Base-by-base conservation (phyloP, 2,888 invertebrate genomes). In the Drosophila villosipedis region DNA sequence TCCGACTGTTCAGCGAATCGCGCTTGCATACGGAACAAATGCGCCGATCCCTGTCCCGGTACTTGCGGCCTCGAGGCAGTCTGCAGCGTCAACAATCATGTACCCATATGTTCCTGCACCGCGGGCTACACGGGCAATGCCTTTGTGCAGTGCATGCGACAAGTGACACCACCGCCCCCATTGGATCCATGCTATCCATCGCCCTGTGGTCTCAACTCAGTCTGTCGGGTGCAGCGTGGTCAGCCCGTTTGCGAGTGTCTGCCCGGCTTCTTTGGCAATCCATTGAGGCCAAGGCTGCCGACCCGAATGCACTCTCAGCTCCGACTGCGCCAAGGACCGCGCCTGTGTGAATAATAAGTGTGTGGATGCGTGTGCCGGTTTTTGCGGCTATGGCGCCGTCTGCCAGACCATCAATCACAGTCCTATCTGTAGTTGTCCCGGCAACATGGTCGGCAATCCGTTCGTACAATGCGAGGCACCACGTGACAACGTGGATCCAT, bases 361-460 rank as follows among this genome's bases (percentile, higher is more conserved):
- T 89, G 94, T 95, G 7, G 96, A 97, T 89, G 97, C 97, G 43
- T 98, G 97, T 84, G 95, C 95, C 25, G 97, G 97, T 43, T 95
- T 96, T 16, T 97, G 97, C 79, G 97, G 97, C 71, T 94, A 96
- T 79, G 95, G 95, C 59, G 96, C 98, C 1, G 94, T 95, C 80
- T 98, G 98, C 90, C 95, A 95, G 87, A 96, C 97, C 2, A 95
- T 97, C 76, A 96, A 97, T 91, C 98, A 98, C 92, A 96, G 96
- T 91, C 97, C 98, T 0, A 96, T 97, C 59, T 98, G 98, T 91
- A 96, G 95, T 80, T 98, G 98, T 90, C 95, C 96, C 70, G 94
- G 94, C 70, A 95, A 95, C 64, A 95, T 94, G 87, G 94, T 95
- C n/a, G 97, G 97, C 25, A 96, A 98, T 95, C 97, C 98, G 54